Percentiles rank a stretch among this genome's conserved stretches.
phyloP scores from a whole-genome alignment of 2,113 vertebrate genomes.

The Sula dactylatra region DNA sequence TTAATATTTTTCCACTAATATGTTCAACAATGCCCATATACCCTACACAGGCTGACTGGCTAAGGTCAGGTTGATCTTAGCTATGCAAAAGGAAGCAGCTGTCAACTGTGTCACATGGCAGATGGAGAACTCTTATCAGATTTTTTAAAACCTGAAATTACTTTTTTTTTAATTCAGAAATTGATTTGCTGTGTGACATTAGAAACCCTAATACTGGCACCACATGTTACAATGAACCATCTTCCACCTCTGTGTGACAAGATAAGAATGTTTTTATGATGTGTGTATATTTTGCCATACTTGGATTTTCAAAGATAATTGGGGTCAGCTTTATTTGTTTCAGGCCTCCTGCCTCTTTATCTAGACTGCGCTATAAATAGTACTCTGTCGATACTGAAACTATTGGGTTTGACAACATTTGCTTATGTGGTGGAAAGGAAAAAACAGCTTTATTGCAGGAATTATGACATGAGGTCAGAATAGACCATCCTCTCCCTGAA shows the following conservation, averaged over 20 bases:
- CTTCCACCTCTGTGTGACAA: not conserved
- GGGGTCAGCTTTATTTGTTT: not conserved
- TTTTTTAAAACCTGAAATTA: constrained; percentile 55
- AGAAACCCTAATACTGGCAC: constrained; percentile 28
- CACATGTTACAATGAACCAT: not conserved
- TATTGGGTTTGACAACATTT: not conserved
- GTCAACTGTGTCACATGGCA: constrained; percentile 12
- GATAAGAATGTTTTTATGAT: constrained; percentile 6
- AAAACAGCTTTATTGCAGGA: not conserved
- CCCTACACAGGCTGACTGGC: not conserved
- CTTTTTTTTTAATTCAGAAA: constrained; percentile 41
- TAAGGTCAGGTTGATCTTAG: constrained; percentile 63
- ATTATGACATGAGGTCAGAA: not conserved
- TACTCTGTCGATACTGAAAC: not conserved
- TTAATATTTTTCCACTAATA: constrained; percentile 45
- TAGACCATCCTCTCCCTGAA: not conserved
- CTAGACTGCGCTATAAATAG: not conserved
- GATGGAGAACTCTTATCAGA: constrained; percentile 58
- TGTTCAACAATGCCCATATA: constrained; percentile 35
- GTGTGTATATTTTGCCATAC: not conserved
- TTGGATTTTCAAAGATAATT: constrained; percentile 1
- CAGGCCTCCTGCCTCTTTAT: not conserved
- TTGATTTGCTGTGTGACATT: constrained; percentile 19
- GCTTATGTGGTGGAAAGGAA: not conserved
- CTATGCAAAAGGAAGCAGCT: constrained; percentile 49